These are phyloP conservation scores for Dolichomitus sp. DNA, from an alignment of 2,888 invertebrate species.

Conservation along the genomic window DNA sequence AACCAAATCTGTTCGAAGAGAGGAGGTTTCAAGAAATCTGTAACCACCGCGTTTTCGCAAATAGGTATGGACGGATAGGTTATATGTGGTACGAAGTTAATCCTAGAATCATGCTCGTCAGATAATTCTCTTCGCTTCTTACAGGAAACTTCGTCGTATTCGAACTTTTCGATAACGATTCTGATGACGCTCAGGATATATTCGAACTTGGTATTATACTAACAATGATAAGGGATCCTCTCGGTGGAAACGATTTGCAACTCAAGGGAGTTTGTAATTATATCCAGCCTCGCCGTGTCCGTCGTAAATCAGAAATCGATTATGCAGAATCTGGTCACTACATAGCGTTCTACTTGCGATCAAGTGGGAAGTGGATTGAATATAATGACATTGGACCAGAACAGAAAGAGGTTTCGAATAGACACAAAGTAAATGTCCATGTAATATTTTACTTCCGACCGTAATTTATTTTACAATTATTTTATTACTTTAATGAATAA, in stretches of 20 bases:
- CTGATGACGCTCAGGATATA: neutral
- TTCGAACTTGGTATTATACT: neutral
- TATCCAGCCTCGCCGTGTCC: slow-evolving; percentile 5
- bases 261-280: slow-evolving; percentile 12
- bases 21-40: neutral
- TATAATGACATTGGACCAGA: neutral
- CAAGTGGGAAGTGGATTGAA: slow-evolving; percentile 14
- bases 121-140: neutral
- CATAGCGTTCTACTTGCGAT: slow-evolving; percentile 9
- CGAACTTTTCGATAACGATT: neutral
- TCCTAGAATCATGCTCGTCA: neutral
- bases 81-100: neutral
- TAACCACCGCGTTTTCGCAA: neutral
- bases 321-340: neutral
- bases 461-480: neutral
- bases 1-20: neutral
- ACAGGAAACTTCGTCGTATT: slow-evolving; percentile 6
- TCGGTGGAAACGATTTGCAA: slow-evolving; percentile 14
- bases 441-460: neutral
- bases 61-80: neutral
- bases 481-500: neutral
- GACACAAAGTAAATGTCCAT: slow-evolving; percentile 4
- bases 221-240: neutral
- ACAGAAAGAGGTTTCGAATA: slow-evolving; percentile 10
- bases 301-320: neutral